Percentiles rank a stretch among this genome's conserved stretches.
phyloP scores from a whole-genome alignment of 1,140 invertebrate genomes.

The Zaprionus tsacasi region DNA sequence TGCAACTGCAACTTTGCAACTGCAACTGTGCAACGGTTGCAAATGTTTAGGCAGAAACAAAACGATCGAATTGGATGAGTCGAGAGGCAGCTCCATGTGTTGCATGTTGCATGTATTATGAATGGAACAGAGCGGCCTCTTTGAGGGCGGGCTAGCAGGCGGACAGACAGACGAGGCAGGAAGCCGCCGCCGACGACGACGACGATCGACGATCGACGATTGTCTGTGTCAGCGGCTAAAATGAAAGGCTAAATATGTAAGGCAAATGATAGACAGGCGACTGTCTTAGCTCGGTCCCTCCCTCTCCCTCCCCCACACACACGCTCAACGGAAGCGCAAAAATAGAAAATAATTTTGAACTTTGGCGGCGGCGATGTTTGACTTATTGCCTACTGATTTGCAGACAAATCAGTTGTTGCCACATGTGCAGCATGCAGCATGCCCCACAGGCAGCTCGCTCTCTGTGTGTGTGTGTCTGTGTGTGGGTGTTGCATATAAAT shows the following conservation, averaged over 20 bases:
- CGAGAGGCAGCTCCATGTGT: constrained; percentile 1
- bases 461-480: not conserved
- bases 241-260: constrained; percentile 53
- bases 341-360: constrained; percentile 78
- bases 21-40: constrained; percentile 39
- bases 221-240: constrained; percentile 51
- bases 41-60: constrained; percentile 43
- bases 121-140: constrained; percentile 60
- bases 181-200: constrained; percentile 21
- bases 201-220: constrained; percentile 35
- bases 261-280: constrained; percentile 76
- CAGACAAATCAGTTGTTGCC: constrained; percentile 67
- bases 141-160: constrained; percentile 53
- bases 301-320: not conserved
- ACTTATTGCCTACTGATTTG: constrained; percentile 80
- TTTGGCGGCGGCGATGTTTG: constrained; percentile 71
- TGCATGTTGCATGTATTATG: constrained; percentile 51
- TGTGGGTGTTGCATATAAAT: constrained; percentile 78
- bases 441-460: constrained; percentile 17
- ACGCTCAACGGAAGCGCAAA: constrained; percentile 73
- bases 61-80: constrained; percentile 44
- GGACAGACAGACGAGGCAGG: constrained; percentile 24
- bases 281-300: constrained; percentile 53
- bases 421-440: constrained; percentile 18
- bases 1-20: constrained; percentile 51